Base-by-base conservation (phyloP, 2,888 invertebrate genomes). In the Galerucella nymphaeae region DNA sequence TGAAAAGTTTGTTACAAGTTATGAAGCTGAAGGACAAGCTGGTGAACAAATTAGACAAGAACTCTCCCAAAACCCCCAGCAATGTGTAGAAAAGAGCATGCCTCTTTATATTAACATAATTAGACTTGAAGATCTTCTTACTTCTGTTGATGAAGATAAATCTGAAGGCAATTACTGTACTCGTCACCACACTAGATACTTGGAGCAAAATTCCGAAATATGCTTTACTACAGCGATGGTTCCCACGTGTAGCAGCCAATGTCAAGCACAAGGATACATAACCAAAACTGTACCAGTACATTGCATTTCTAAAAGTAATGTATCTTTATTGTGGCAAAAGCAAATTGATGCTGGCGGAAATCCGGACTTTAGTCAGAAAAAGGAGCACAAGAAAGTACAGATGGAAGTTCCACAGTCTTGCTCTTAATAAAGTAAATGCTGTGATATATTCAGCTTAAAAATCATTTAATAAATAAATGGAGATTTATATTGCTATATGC, bases 181-280 rank as follows among this genome's bases (percentile, higher is more conserved):
- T 48, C 78, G 75, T 68, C 79, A 88, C 76, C 89, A 90, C 82
- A 88, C 89, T 1, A 90, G 89, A 78, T 90, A 88, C 80, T 86
- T 88, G 57, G 87, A 89, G 78, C 87, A 84, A 66, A 86, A 87
- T 57, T 87, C 87, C 0, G 85, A 90, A 78, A 80, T 90, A 72
- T 93, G 93, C 84, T 92, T 93, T 84, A 89, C 91, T 5, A 86
- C 88, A 10, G 86, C 85, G 10, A 88, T 89, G 0, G 78, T 92
- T 20, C 88, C 90, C 1, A 83, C 87, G 1, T 93, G 93, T 85
- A 86, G 87, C 23, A 70, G 70, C 16, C 71, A 68, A 2, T 91
- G 91, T 85, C 63, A 71, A 68, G 66, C 75, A 18, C 66, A 67
- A 11, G 76, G 77, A 48, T 67, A 73, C 57, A 85, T 87, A 73